Conservation (phyloP, 1,140 invertebrate genomes). For the Drosophila eugracilis region DNA sequence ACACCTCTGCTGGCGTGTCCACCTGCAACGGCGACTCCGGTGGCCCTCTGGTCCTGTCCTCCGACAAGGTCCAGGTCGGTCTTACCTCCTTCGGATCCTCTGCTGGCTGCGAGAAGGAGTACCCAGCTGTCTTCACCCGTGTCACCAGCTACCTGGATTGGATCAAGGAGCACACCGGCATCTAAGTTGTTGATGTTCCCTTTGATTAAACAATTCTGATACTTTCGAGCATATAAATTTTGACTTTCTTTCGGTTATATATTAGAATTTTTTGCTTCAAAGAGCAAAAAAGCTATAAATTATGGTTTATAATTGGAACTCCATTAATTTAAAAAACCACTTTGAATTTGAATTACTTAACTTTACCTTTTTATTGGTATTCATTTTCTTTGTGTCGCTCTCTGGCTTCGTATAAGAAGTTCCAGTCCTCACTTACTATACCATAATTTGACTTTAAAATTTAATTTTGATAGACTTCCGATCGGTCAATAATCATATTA, state of each 20-base stretch:
- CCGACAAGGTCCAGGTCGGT: slow-evolving; percentile 82
- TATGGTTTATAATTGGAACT: too few relatives aligned
- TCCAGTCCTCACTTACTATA: slow-evolving; percentile 23
- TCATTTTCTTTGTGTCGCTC: slow-evolving; percentile 44
- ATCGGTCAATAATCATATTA: slow-evolving; percentile 53
- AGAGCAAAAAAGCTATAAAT: too few relatives aligned
- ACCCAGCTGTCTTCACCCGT: slow-evolving; percentile 86
- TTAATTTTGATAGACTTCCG: slow-evolving; percentile 66
- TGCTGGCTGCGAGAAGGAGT: slow-evolving; percentile 85
- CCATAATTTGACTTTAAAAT: slow-evolving; percentile 67
- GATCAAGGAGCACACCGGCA: slow-evolving; percentile 84
- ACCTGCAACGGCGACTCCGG: slow-evolving; percentile 85
- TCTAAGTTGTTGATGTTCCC: slow-evolving; percentile 24
- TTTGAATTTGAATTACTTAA: slow-evolving; percentile 15
- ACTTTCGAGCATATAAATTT: slow-evolving; percentile 4
- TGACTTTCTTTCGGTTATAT: too few relatives aligned
- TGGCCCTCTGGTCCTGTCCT: slow-evolving; percentile 84
- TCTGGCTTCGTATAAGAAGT: slow-evolving; percentile 46
- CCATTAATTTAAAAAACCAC: background rate
- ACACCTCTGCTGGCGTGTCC: slow-evolving; percentile 58
- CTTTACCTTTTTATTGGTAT: slow-evolving; percentile 33
- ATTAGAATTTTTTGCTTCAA: too few relatives aligned
- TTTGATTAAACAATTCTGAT: background rate
- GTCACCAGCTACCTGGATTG: slow-evolving; percentile 86
- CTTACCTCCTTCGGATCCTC: slow-evolving; percentile 86